Base-by-base conservation (phyloP, 2,113 vertebrate genomes). In the Dipodomys spectabilis region DNA sequence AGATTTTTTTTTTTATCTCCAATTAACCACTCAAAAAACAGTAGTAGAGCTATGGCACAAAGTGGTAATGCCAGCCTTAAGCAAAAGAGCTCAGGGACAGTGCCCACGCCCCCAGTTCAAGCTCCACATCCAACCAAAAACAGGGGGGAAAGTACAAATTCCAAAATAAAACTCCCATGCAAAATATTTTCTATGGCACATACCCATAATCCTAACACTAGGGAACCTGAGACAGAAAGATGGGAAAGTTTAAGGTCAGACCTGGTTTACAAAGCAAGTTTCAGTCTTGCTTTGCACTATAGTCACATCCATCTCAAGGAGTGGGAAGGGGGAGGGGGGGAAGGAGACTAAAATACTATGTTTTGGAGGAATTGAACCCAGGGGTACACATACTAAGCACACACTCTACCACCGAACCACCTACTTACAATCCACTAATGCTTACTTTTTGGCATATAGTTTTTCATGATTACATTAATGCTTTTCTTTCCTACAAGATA, bases 401-500 rank as follows among this genome's bases (percentile, higher is more conserved):
- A 18, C 15, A 35, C 16, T 75, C 71, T 65, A 39, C 25, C 11
- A 67, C 23, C 68, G 10, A 67, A 9, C 23, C 28, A 10, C 18
- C 65, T 35, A 19, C 19, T 18, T 32, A 18, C 44, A 86, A 73
- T 6, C 32, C 35, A 72, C 28, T 30, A 71, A 62, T 6, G 12
- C 45, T 64, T 60, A 82, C 49, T 69, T 82, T 91, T 57, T 62
- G 93, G 4, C 18, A 82, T 53, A 7, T 78, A 90, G 12, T 89
- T 27, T 84, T 93, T 80, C 57, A 72, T 49, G 22, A 89, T 82
- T n/a, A 84, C 23, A 77, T 35, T 77, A 75, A 53, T 72, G 64
- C 1, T 60, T 74, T 77, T 77, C 64, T 80, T 90, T 71, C 69
- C 75, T 44, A 74, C 6, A 65, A n/a, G 28, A 93, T 32, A 79